Percentiles rank a stretch among this genome's conserved stretches.
These are phyloP conservation scores for Dendroctonus valens DNA, from an alignment of 1,140 invertebrate species.

Conservation along the genomic window DNA sequence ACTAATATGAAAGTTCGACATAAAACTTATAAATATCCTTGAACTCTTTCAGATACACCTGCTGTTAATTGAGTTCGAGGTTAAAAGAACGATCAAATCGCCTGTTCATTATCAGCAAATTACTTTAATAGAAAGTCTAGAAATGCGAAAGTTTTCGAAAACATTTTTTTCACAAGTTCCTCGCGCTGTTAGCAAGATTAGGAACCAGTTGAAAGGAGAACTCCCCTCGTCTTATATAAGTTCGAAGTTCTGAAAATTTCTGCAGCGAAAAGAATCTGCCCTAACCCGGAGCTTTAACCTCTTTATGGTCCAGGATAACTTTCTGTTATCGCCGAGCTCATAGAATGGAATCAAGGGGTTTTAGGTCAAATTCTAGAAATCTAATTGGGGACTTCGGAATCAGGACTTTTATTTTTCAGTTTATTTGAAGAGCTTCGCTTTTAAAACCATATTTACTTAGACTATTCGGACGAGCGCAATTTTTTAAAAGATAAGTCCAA, in stretches of 20 bases:
- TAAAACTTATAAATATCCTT: no score
- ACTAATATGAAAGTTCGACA: no score
- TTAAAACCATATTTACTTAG: no score
- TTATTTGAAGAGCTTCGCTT: no score
- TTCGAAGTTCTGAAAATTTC: constrained; percentile 21
- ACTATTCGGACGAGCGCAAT: no score
- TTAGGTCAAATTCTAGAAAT: constrained; percentile 15
- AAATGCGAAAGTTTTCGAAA: neutral
- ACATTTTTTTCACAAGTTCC: neutral
- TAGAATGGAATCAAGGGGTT: constrained; percentile 8
- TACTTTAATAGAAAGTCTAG: no score
- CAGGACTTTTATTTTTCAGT: no score
- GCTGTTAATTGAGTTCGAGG: no score
- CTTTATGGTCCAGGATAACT: constrained; percentile 20
- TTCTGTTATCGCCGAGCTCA: constrained; percentile 10
- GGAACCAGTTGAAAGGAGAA: constrained; percentile 1
- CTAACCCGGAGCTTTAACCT: constrained; percentile 13
- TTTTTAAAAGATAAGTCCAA: no score
- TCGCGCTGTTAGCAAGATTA: constrained; percentile 17
- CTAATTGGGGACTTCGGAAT: constrained; percentile 2
- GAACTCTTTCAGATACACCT: no score
- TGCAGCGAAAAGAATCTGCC: constrained; percentile 15
- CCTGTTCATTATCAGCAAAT: no score
- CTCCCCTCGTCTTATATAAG: constrained; percentile 11
- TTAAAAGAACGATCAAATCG: no score